Evolutionary conservation across 1,140 invertebrate species (phyloP).

Genomic region (Chelonus insularis): DNA sequence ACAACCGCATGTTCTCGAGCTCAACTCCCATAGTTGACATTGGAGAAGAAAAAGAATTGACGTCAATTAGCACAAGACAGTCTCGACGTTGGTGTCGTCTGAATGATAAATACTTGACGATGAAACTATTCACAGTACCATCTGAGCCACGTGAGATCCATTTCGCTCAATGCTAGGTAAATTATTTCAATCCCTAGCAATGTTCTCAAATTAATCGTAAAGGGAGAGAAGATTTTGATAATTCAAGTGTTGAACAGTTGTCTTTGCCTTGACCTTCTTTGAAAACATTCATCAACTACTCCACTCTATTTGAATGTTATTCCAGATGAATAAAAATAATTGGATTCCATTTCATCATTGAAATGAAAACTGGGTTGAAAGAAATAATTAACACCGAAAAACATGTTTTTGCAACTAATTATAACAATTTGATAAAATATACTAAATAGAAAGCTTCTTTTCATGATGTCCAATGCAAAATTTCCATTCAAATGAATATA

Average conservation of each 20-base stretch:
- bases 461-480: too few relatives aligned
- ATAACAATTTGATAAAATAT: too few relatives aligned
- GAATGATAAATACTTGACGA: not conserved
- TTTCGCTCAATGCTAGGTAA: conserved; percentile 33
- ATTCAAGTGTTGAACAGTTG: not conserved
- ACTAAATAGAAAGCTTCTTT: too few relatives aligned
- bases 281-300: not conserved
- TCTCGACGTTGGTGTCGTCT: not conserved
- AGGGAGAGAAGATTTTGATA: not conserved
- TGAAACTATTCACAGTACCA: conserved; percentile 14
- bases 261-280: not conserved
- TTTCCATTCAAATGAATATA: too few relatives aligned
- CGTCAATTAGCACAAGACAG: conserved; percentile 16
- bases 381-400: not conserved
- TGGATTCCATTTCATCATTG: too few relatives aligned
- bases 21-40: not conserved
- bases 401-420: not conserved
- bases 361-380: too few relatives aligned
- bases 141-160: conserved; percentile 29
- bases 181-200: conserved; percentile 30
- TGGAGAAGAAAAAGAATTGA: conserved; percentile 20
- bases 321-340: not conserved
- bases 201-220: conserved; percentile 39
- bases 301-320: not conserved
- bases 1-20: not conserved